Conservation (phyloP, 2,113 vertebrate species). For the Gobiocypris rarus region DNA sequence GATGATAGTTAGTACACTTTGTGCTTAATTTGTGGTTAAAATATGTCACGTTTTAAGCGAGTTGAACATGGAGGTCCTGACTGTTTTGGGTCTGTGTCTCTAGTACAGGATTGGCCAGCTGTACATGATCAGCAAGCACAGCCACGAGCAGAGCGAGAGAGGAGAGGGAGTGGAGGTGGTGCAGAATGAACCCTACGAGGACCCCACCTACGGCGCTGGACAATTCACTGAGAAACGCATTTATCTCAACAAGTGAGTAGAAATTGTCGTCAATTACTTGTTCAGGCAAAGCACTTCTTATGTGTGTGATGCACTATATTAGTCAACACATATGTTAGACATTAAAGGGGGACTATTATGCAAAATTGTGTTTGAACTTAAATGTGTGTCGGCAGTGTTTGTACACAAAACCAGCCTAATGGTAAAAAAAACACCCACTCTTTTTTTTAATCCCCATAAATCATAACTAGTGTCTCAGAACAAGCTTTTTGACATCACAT, state of each 20-base stretch:
- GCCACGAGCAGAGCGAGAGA: constrained; percentile 88
- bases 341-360: background rate
- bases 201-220: constrained; percentile 88
- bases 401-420: too few species aligned
- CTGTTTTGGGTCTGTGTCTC: constrained; percentile 62
- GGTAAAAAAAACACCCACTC: too few species aligned
- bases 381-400: too few species aligned
- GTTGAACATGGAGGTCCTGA: background rate
- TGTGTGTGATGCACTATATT: background rate
- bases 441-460: too few species aligned
- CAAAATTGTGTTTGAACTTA: too few species aligned
- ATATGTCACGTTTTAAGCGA: background rate
- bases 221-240: constrained; percentile 92
- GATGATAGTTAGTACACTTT: too few species aligned
- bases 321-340: background rate
- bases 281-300: constrained; percentile 80
- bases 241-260: constrained; percentile 93
- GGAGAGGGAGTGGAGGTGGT: constrained; percentile 95
- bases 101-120: constrained; percentile 85
- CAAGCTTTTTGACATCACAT: too few species aligned
- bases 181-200: constrained; percentile 87
- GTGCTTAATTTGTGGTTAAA: too few species aligned
- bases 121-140: constrained; percentile 92
- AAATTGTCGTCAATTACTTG: background rate
- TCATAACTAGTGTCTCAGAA: too few species aligned